A percentile compares a stretch with the other conserved stretches of the same genome.
Conservation (phyloP, 2,113 vertebrate species). For the Elaphurus davidianus region DNA sequence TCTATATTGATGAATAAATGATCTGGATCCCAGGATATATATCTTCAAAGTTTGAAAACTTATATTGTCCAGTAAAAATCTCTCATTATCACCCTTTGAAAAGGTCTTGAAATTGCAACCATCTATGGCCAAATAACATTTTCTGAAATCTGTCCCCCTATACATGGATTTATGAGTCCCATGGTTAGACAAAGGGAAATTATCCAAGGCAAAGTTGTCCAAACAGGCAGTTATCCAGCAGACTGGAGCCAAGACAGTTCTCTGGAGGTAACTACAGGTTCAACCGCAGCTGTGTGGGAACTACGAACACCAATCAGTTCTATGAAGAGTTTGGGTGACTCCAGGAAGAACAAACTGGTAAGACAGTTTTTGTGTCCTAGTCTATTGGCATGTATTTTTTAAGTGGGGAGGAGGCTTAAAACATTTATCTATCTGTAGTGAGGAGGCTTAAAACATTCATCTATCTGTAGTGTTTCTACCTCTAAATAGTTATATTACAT, state of each 20-base stretch:
- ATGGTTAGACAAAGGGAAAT: slow-evolving; percentile 32
- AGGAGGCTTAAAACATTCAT: not conserved
- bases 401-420: not conserved
- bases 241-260: slow-evolving; percentile 34
- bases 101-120: slow-evolving; percentile 48
- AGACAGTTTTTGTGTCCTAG: not conserved
- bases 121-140: slow-evolving; percentile 15
- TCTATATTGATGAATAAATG: slow-evolving; percentile 62
- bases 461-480: not conserved
- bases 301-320: not conserved
- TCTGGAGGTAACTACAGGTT: slow-evolving; percentile 53
- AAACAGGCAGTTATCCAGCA: slow-evolving; percentile 51
- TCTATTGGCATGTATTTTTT: not conserved
- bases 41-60: slow-evolving; percentile 40
- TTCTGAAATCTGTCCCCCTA: slow-evolving; percentile 51
- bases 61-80: slow-evolving; percentile 42
- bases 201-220: slow-evolving; percentile 46
- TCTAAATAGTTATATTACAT: not conserved
- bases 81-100: slow-evolving; percentile 46
- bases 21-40: slow-evolving; percentile 58
- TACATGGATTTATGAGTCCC: slow-evolving; percentile 57
- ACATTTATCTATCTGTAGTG: not conserved
- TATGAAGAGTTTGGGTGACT: slow-evolving; percentile 59
- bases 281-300: slow-evolving; percentile 59
- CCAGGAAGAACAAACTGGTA: slow-evolving; percentile 35